Evolutionary conservation across 2,797 vertebrate species (phyloP).

Genomic region (Pachyuromys duprasi): DNA sequence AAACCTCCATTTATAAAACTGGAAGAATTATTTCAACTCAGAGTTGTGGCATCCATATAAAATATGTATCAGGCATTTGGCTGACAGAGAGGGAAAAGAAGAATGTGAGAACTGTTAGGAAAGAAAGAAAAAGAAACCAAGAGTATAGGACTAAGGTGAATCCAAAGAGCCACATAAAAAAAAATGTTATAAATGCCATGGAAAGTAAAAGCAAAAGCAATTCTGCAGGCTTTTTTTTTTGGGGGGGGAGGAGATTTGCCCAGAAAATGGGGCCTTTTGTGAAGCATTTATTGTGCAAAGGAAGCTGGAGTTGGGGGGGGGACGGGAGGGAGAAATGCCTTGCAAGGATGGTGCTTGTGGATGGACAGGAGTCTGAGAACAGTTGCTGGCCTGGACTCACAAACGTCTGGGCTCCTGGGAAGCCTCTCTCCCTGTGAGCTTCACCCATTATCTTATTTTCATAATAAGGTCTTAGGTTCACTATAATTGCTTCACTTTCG

Average conservation of each 20-base stretch:
- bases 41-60: background rate
- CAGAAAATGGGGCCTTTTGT: background rate
- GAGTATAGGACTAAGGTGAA: background rate
- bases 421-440: background rate
- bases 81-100: background rate
- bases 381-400: background rate
- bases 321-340: too few species aligned
- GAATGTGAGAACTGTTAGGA: background rate
- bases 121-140: background rate
- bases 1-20: conserved; percentile 31
- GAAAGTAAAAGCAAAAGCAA: background rate
- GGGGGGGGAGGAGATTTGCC: background rate
- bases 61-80: background rate
- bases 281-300: background rate
- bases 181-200: background rate
- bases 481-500: conserved; percentile 57
- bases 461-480: conserved; percentile 57
- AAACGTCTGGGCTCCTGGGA: conserved; percentile 32
- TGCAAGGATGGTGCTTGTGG: background rate
- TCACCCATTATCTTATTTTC: conserved; percentile 71
- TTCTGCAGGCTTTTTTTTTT: background rate
- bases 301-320: too few species aligned
- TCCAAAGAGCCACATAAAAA: background rate
- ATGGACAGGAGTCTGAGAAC: background rate
- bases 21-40: conserved; percentile 1